Conservation (phyloP, 2,113 vertebrate species). For the Odontesthes bonariensis region DNA sequence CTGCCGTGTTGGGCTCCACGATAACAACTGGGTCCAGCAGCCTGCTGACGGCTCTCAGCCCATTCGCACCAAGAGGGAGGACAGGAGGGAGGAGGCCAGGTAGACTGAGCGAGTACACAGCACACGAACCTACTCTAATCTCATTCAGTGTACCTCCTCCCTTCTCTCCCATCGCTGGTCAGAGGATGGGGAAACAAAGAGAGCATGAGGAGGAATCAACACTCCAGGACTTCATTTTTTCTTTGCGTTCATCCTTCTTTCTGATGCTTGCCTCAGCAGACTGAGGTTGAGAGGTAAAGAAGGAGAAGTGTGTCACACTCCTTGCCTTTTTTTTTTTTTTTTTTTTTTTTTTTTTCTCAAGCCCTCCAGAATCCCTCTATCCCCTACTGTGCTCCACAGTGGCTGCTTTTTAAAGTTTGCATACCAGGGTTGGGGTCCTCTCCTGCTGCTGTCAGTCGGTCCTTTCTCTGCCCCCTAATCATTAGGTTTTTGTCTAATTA, state of each 20-base stretch:
- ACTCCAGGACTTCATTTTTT: conserved; percentile 56
- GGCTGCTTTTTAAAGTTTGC: conserved; percentile 60
- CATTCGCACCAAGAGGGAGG: conserved; percentile 83
- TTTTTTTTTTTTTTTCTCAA: conserved; percentile 40
- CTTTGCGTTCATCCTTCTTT: conserved; percentile 54
- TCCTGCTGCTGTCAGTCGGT: conserved; percentile 68
- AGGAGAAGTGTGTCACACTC: conserved; percentile 64
- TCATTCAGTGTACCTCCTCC: conserved; percentile 46
- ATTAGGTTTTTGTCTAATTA: conserved; percentile 48
- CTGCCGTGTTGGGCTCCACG: conserved; percentile 92
- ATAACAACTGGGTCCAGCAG: conserved; percentile 97
- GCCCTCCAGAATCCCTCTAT: conserved; percentile 47
- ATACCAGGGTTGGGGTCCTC: conserved; percentile 73
- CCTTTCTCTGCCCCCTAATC: conserved; percentile 54
- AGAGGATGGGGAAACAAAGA: conserved; percentile 14
- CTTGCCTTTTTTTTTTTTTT: conserved; percentile 58
- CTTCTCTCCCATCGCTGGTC: conserved; percentile 31
- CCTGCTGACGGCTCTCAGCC: conserved; percentile 82
- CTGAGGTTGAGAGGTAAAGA: conserved; percentile 54
- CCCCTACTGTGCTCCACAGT: conserved; percentile 51
- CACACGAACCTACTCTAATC: conserved; percentile 34
- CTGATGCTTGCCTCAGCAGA: conserved; percentile 34
- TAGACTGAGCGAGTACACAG: conserved; percentile 50
- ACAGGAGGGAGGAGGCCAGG: conserved; percentile 86
- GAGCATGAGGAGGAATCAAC: conserved; percentile 19